Evolutionary conservation across 1,140 invertebrate genomes (phyloP).

Genomic region (Euura lappo): DNA sequence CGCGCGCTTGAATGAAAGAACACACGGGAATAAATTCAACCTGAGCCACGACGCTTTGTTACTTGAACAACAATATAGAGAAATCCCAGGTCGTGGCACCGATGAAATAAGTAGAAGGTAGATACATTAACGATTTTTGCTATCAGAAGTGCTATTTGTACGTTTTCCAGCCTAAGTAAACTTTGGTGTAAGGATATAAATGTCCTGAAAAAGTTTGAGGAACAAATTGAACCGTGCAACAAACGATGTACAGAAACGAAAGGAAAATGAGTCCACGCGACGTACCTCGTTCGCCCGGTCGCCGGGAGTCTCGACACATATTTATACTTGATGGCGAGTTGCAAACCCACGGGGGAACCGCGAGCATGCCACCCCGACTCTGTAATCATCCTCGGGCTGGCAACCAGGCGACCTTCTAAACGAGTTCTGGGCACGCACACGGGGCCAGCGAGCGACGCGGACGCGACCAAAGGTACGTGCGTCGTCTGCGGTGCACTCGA

Average conservation of each 20-base stretch:
- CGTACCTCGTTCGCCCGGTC: no score
- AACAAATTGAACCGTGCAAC: no score
- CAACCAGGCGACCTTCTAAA: slow-evolving; percentile 34
- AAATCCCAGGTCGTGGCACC: no score
- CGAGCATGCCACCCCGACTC: slow-evolving; percentile 18
- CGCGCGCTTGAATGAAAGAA: neutral
- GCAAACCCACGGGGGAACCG: neutral
- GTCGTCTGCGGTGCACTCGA: neutral
- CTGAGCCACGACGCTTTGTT: neutral
- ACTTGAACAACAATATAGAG: neutral
- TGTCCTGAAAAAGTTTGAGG: no score
- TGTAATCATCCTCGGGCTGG: slow-evolving; percentile 30
- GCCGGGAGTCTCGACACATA: no score
- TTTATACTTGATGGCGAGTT: neutral
- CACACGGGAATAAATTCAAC: neutral
- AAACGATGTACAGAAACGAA: no score
- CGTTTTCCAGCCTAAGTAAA: no score
- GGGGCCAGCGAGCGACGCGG: slow-evolving; percentile 9
- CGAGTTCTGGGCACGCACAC: slow-evolving; percentile 26
- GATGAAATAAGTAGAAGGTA: no score
- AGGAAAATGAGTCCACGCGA: no score
- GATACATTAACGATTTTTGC: no score
- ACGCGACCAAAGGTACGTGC: neutral
- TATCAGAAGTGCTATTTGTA: no score
- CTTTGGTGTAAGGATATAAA: no score